These are phyloP conservation scores for Oncorhynchus mykiss DNA, from an alignment of 2,113 vertebrate genomes.

Conservation along the genomic window DNA sequence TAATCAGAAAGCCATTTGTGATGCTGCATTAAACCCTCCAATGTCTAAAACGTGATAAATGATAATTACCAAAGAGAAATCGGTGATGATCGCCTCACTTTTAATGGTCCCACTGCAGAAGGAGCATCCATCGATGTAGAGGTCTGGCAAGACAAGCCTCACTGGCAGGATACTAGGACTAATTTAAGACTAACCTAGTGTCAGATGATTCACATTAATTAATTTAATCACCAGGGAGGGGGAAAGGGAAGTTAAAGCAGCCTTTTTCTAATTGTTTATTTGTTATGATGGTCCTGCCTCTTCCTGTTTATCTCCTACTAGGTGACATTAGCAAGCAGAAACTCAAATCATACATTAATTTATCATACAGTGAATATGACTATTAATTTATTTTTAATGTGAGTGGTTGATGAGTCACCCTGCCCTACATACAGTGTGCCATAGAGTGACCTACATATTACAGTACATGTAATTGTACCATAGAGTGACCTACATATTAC, in stretches of 20 bases:
- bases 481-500: no score
- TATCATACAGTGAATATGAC: no score
- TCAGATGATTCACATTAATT: conserved; percentile 43
- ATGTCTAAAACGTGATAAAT: conserved; percentile 66
- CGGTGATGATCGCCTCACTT: conserved; percentile 65
- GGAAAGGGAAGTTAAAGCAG: neutral
- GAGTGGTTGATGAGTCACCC: no score
- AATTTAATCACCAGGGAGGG: conserved; percentile 8
- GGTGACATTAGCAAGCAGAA: no score
- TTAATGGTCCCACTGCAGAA: conserved; percentile 56
- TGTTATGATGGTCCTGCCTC: neutral
- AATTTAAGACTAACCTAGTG: conserved; percentile 52
- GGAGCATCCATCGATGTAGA: conserved; percentile 50
- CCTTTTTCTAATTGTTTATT: neutral
- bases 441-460: no score
- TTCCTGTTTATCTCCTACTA: neutral
- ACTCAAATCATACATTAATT: no score
- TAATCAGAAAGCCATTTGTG: conserved; percentile 72
- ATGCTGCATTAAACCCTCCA: conserved; percentile 62
- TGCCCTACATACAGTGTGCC: no score
- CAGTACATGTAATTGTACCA: no score
- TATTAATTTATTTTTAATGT: no score
- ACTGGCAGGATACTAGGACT: conserved; percentile 32
- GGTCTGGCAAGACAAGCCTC: conserved; percentile 53
- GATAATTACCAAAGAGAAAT: conserved; percentile 68